These are phyloP conservation scores for Ruditapes philippinarum DNA, from an alignment of 1,140 invertebrate species.

Conservation along the genomic window DNA sequence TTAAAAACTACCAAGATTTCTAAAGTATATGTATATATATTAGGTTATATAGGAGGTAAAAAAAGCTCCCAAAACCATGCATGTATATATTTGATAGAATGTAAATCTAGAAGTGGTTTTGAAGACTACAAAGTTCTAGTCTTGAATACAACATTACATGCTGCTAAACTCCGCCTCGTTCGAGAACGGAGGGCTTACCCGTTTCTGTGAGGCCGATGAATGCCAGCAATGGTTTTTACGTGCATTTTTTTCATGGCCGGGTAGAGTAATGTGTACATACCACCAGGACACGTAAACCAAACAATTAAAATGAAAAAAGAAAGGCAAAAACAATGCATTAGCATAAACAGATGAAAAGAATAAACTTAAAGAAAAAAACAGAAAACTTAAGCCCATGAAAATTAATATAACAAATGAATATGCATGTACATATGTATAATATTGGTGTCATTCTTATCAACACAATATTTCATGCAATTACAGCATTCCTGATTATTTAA, in stretches of 20 bases:
- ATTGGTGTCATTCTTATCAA: too few relatives aligned
- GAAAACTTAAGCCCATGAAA: too few relatives aligned
- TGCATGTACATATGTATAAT: too few relatives aligned
- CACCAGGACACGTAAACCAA: neutral
- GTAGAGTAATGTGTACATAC: neutral
- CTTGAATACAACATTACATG: neutral
- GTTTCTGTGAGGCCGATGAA: constrained; percentile 7
- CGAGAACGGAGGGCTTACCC: constrained; percentile 30
- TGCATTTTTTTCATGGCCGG: neutral
- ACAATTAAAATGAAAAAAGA: neutral
- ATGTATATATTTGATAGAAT: neutral
- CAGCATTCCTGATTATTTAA: too few relatives aligned
- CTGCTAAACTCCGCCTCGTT: neutral
- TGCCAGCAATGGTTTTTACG: neutral
- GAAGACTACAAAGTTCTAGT: constrained; percentile 16
- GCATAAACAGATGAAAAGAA: neutral
- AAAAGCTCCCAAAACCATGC: constrained; percentile 23
- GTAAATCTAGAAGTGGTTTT: neutral
- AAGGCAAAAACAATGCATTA: constrained; percentile 23
- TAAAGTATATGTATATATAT: too few relatives aligned
- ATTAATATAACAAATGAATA: too few relatives aligned
- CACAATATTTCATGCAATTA: too few relatives aligned
- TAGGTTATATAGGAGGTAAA: neutral
- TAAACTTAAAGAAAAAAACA: neutral
- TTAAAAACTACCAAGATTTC: neutral